phyloP scores from a whole-genome alignment of 2,113 vertebrate species.

The Bubo blakistoni region DNA sequence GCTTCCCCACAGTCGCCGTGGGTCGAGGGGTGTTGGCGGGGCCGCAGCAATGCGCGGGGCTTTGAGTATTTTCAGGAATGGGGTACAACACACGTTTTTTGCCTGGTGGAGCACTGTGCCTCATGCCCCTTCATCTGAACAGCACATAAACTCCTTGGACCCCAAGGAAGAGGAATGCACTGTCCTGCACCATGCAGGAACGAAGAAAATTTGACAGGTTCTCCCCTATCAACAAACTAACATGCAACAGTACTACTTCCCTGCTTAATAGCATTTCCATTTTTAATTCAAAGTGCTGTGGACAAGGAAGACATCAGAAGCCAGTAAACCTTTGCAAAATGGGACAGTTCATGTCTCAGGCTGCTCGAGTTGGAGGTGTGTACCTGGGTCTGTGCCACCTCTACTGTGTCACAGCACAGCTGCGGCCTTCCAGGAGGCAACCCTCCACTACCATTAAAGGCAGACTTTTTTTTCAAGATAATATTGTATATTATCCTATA shows the following conservation, averaged over 20 bases:
- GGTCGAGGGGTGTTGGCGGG: background rate
- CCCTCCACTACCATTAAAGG: background rate
- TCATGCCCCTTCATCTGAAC: conserved; percentile 31
- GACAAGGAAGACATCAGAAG: conserved; percentile 35
- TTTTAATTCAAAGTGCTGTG: conserved; percentile 42
- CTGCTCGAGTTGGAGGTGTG: fast-evolving
- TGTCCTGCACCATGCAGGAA: conserved; percentile 36
- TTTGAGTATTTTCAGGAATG: background rate
- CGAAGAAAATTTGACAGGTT: conserved; percentile 23
- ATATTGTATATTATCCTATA: background rate
- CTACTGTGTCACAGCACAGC: background rate
- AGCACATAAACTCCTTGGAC: conserved; percentile 37
- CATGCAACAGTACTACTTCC: background rate
- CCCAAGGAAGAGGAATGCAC: conserved; percentile 37
- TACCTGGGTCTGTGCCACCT: background rate
- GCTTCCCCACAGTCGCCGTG: background rate
- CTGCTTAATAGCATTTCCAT: background rate
- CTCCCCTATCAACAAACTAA: conserved; percentile 14
- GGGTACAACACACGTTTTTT: conserved; percentile 45
- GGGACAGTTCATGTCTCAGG: background rate
- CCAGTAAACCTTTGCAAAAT: background rate
- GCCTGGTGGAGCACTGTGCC: conserved; percentile 25
- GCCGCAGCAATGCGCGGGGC: background rate
- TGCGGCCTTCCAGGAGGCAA: background rate
- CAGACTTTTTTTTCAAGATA: too few relatives aligned